Conservation (phyloP, 2,888 invertebrate genomes). For the Gastracanthus pulcherrimus region DNA sequence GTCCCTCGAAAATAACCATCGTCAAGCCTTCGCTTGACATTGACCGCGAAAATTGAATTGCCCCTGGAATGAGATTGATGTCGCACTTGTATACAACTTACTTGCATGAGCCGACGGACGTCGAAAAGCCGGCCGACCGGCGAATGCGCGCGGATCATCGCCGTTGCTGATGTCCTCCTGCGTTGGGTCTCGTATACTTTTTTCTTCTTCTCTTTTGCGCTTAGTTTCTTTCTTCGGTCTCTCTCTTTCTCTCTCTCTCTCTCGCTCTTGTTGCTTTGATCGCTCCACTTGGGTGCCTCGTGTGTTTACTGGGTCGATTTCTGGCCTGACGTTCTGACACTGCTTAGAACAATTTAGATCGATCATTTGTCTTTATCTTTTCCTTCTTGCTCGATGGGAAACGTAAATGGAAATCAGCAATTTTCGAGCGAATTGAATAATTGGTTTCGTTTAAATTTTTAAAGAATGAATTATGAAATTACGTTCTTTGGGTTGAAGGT, state of each 20-base stretch:
- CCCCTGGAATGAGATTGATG: constrained; percentile 48
- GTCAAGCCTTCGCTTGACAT: constrained; percentile 52
- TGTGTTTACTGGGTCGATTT: not conserved
- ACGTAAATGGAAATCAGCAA: not conserved
- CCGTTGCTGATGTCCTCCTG: not conserved
- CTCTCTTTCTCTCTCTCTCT: not conserved
- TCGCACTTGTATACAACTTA: constrained; percentile 48
- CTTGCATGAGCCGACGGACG: constrained; percentile 4
- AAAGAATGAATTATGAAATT: not conserved
- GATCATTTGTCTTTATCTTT: not conserved
- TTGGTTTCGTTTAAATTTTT: not conserved
- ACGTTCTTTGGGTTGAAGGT: not conserved
- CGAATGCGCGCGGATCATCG: not conserved
- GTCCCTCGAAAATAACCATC: constrained; percentile 65
- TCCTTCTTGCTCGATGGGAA: not conserved
- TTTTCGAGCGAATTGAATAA: not conserved
- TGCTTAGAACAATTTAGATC: not conserved
- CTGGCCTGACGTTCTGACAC: not conserved
- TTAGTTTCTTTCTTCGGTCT: too few relatives aligned
- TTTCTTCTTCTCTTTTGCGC: not conserved
- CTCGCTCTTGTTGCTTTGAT: too few relatives aligned
- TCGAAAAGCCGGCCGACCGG: not conserved
- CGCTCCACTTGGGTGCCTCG: not conserved
- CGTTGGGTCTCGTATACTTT: not conserved
- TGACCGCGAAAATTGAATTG: constrained; percentile 56